Percentiles rank a stretch among this genome's conserved stretches.
These are phyloP conservation scores for Camarhynchus parvulus DNA, from an alignment of 2,113 vertebrate species.

Conservation along the genomic window DNA sequence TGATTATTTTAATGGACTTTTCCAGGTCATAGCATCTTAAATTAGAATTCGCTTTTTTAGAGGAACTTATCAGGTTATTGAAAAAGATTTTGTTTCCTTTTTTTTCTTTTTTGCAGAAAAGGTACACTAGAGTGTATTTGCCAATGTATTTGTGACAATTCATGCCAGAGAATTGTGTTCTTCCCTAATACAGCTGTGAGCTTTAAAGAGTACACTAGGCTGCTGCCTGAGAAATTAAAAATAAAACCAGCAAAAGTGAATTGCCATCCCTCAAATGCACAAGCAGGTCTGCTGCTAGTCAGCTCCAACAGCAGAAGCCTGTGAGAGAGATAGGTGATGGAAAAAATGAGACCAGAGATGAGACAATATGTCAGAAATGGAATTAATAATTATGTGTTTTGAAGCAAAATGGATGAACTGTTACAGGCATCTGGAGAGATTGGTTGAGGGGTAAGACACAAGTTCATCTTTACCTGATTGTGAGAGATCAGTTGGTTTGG, in stretches of 20 bases:
- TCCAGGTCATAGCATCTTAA: neutral
- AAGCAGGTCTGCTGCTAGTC: neutral
- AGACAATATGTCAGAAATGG: neutral
- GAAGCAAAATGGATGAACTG: neutral
- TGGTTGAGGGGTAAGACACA: neutral
- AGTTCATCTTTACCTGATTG: neutral
- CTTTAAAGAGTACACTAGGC: neutral
- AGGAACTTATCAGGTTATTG: neutral
- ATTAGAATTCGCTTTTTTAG: neutral
- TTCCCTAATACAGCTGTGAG: neutral
- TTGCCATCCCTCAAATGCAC: neutral
- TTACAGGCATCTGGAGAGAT: neutral
- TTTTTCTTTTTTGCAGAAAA: neutral
- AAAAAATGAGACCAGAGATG: neutral
- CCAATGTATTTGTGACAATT: neutral
- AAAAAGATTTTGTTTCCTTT: neutral
- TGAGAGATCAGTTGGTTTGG: neutral
- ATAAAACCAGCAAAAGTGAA: neutral
- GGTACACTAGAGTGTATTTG: neutral
- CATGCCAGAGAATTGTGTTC: neutral
- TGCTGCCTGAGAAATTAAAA: neutral
- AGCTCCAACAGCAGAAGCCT: neutral
- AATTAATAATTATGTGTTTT: neutral
- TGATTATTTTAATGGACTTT: neutral
- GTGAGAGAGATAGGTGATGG: neutral